These are phyloP conservation scores for Caenorhabditis uteleia DNA, from an alignment of 2,888 invertebrate genomes.

Conservation along the genomic window DNA sequence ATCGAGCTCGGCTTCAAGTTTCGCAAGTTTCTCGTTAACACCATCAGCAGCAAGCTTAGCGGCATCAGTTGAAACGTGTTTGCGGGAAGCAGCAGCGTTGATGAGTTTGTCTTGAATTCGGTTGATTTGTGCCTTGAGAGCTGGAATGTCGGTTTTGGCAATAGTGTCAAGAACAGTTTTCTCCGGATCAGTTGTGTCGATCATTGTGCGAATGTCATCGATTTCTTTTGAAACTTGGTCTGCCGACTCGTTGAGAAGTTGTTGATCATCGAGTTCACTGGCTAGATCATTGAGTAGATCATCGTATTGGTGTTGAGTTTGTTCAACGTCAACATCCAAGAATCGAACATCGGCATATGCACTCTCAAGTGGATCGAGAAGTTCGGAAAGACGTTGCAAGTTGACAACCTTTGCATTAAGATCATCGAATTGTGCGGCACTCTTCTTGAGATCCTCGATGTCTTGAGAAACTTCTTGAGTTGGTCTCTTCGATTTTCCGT, in stretches of 20 bases:
- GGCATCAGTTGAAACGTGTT: constrained; percentile 32
- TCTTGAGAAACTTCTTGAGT: constrained; percentile 1
- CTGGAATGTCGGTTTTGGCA: constrained; percentile 27
- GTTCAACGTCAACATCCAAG: constrained; percentile 5
- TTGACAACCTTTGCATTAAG: constrained; percentile 19
- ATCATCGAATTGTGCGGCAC: constrained; percentile 12
- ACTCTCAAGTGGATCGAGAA: constrained; percentile 50
- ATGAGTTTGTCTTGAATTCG: constrained; percentile 29
- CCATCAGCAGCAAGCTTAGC: constrained; percentile 17
- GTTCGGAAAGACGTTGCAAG: constrained; percentile 47
- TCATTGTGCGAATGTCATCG: constrained; percentile 2
- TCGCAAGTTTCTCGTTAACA: constrained; percentile 33
- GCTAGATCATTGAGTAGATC: background rate
- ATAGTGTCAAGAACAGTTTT: constrained; percentile 19
- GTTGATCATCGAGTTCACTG: background rate
- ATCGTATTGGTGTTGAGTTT: constrained; percentile 2
- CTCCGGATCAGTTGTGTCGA: constrained; percentile 9
- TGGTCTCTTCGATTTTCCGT: constrained; percentile 12
- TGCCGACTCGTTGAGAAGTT: background rate
- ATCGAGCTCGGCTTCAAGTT: constrained; percentile 14
- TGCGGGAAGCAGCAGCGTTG: constrained; percentile 27
- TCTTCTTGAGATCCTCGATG: background rate
- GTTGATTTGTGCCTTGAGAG: constrained; percentile 39
- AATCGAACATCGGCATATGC: constrained; percentile 57
- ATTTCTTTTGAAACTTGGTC: constrained; percentile 5